phyloP scores from a whole-genome alignment of 2,888 invertebrate genomes.

The Lasioglossum villosulum region DNA sequence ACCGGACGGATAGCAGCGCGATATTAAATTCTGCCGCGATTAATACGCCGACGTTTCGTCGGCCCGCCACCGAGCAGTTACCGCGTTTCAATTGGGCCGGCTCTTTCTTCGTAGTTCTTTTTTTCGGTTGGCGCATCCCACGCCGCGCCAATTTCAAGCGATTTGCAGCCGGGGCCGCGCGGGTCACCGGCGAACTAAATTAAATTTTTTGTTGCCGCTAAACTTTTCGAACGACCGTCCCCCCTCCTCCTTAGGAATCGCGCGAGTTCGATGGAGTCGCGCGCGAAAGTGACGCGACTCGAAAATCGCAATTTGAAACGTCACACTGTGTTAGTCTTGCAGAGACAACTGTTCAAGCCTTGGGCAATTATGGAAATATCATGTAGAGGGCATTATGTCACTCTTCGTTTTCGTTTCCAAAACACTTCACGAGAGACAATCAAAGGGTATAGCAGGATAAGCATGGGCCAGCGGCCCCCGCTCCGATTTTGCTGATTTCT shows the following conservation, averaged over 20 bases:
- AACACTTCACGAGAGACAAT: not conserved
- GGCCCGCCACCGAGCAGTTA: not conserved
- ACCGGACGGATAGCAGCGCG: slow-evolving; percentile 17
- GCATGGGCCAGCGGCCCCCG: too few relatives aligned
- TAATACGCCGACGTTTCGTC: slow-evolving; percentile 13
- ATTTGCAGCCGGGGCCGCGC: not conserved
- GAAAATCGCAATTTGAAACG: not conserved
- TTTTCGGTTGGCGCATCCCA: not conserved
- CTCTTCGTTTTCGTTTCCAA: not conserved
- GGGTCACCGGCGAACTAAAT: slow-evolving; percentile 2
- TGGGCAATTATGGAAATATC: not conserved
- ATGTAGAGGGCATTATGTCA: not conserved
- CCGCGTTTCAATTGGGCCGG: slow-evolving; percentile 14
- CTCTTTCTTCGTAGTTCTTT: not conserved
- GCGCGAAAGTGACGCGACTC: not conserved
- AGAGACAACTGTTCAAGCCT: not conserved
- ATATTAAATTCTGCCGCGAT: slow-evolving; percentile 30
- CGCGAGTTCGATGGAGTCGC: not conserved
- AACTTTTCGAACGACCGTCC: not conserved
- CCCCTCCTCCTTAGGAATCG: not conserved
- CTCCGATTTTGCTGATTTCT: too few relatives aligned
- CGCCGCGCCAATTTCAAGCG: slow-evolving; percentile 2
- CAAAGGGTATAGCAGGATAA: too few relatives aligned
- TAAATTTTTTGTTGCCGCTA: not conserved
- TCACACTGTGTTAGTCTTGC: not conserved